These are phyloP conservation scores for Siniperca knerii DNA, from an alignment of 2,113 vertebrate genomes.

Conservation along the genomic window DNA sequence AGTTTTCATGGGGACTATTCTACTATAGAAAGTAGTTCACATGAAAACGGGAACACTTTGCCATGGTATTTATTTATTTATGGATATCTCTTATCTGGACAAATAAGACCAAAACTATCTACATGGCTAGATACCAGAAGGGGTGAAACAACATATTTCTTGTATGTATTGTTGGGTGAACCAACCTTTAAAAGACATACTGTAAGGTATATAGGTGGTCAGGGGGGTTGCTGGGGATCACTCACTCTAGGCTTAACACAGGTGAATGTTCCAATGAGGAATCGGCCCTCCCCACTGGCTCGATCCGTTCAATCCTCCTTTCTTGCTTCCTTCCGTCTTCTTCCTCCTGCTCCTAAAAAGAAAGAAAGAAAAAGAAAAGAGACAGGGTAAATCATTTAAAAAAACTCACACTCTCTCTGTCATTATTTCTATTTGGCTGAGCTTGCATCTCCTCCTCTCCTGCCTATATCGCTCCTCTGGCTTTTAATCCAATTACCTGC, in stretches of 20 bases:
- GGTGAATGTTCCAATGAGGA: constrained; percentile 88
- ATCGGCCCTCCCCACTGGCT: constrained; percentile 94
- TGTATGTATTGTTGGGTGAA: not conserved
- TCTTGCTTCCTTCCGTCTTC: constrained; percentile 86
- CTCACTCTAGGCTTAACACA: constrained; percentile 92
- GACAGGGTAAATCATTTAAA: constrained; percentile 33
- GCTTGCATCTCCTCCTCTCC: constrained; percentile 33
- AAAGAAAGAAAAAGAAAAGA: constrained; percentile 21
- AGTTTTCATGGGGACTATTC: not conserved
- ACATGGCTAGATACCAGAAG: not conserved
- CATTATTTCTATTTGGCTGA: constrained; percentile 38
- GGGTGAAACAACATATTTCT: too few species aligned
- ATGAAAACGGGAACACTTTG: not conserved
- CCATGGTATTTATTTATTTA: not conserved
- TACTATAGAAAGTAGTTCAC: too few species aligned
- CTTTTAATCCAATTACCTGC: constrained; percentile 69
- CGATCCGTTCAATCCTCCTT: constrained; percentile 90
- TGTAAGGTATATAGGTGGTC: not conserved
- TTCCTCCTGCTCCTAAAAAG: constrained; percentile 81
- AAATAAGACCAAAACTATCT: not conserved
- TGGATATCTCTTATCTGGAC: not conserved
- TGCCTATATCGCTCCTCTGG: constrained; percentile 14
- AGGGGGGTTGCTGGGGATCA: constrained; percentile 38
- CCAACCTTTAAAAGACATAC: not conserved
- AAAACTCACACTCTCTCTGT: constrained; percentile 15